Base-by-base conservation (phyloP, 1,140 invertebrate species). In the Apis florea region DNA sequence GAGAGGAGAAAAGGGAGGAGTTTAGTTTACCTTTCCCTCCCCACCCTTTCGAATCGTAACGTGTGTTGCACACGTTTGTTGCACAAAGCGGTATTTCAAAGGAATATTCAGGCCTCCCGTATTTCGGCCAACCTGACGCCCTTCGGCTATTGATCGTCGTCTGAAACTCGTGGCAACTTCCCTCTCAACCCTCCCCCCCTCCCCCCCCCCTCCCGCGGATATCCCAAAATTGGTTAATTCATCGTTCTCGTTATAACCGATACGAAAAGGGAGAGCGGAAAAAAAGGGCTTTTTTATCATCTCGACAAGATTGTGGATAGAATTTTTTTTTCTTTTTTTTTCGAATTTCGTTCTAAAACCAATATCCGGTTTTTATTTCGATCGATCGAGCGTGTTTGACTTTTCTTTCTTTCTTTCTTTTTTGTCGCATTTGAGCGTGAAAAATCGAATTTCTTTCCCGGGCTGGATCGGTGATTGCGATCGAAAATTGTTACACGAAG, bases 71-170 rank as follows among this genome's bases (percentile, higher is more conserved):
- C n/a, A 11, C 61, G 26, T 67, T 9, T 58, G 64, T 21, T 15
- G 19, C 26, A 24, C 19, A 54, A 31, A 13, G 40, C 0, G 10
- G 61, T 21, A n/a, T n/a, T n/a, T 74, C 63, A 68, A 80, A 80
- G 77, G 69, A 67, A 73, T 59, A 74, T 74, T 19, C 70, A 68
- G 54, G 24, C 5, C 75, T n/a, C 53, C 51, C 47, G 66, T 56
- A 58, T 81, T 84, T 75, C 72, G 81, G 24, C 24, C 72, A 84
- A 84, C 72, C 71, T 84, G 71, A 84, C 79, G 83, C 83, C 78
- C 72, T 84, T 84, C 82, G 56, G 71, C 79, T 84, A 84, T 84
- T 84, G 83, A 84, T 84, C 83, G 83, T 51, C 63, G 69, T 71
- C 77, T 58, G 79, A 66, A 59, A 67, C 83, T 61, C 83, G 49